phyloP scores from a whole-genome alignment of 64 coral and sea anemone genomes.

The Exaiptasia diaphana region DNA sequence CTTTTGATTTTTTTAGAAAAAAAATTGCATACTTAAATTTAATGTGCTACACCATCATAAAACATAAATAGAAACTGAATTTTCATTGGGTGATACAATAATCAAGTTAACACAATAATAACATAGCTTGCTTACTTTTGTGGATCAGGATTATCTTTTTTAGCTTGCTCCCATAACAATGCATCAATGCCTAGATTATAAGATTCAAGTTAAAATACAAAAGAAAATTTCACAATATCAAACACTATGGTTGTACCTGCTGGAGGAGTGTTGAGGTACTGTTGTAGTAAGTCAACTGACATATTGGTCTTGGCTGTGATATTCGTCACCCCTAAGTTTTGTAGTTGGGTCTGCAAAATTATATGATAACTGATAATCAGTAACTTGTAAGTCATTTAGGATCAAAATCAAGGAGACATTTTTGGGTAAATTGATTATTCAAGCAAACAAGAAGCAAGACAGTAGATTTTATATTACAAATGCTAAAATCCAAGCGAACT shows the following conservation, averaged over 20 bases:
- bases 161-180: slow-evolving; percentile 92
- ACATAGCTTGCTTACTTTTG: slow-evolving; percentile 37
- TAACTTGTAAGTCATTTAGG: too few relatives aligned
- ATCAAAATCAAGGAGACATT: too few relatives aligned
- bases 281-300: slow-evolving; percentile 55
- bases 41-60: too few relatives aligned
- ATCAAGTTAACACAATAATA: too few relatives aligned
- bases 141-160: slow-evolving; percentile 91
- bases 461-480: too few relatives aligned
- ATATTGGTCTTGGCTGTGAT: slow-evolving; percentile 78
- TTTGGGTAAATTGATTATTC: too few relatives aligned
- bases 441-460: too few relatives aligned
- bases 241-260: slow-evolving; percentile 44
- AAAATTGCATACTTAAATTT: too few relatives aligned
- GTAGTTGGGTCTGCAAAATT: slow-evolving; percentile 72
- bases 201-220: background rate
- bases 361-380: background rate
- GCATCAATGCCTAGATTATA: slow-evolving; percentile 70
- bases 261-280: slow-evolving; percentile 83
- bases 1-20: too few relatives aligned
- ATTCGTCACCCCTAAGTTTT: slow-evolving; percentile 65
- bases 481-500: too few relatives aligned
- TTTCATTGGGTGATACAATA: too few relatives aligned
- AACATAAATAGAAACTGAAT: too few relatives aligned
- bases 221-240: background rate